Evolutionary conservation across 2,888 invertebrate species (phyloP).

Genomic region (Dolichomitus sp.): DNA sequence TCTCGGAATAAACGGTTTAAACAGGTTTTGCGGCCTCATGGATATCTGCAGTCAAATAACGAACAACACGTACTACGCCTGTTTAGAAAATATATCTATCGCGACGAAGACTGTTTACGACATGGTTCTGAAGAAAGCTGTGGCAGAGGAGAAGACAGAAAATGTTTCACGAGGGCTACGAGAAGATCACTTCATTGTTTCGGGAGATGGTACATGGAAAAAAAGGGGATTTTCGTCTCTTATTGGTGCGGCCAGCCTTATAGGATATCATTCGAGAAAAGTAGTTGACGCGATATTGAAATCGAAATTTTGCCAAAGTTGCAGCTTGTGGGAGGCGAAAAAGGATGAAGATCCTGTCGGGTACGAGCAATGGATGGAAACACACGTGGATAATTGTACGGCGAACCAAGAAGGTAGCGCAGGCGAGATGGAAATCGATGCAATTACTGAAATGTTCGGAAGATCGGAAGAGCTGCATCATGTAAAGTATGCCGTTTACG

Average conservation of each 20-base stretch:
- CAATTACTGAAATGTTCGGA: constrained; percentile 59
- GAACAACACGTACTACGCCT: too few species aligned
- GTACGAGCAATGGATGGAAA: constrained; percentile 29
- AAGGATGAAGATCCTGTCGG: constrained; percentile 36
- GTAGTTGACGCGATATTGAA: background rate
- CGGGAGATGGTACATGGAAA: constrained; percentile 19
- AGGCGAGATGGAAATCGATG: constrained; percentile 59
- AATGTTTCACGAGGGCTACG: too few species aligned
- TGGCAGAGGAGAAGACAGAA: too few species aligned
- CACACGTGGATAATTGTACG: constrained; percentile 45
- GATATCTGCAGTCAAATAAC: constrained; percentile 36
- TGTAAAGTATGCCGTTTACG: constrained; percentile 51
- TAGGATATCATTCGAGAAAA: constrained; percentile 34
- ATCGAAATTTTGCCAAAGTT: constrained; percentile 32
- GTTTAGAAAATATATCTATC: constrained; percentile 42
- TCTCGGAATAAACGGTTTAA: constrained; percentile 69
- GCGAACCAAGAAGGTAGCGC: constrained; percentile 51
- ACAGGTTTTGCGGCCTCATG: constrained; percentile 70
- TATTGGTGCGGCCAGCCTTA: constrained; percentile 17
- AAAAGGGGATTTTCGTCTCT: constrained; percentile 58
- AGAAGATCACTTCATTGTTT: too few species aligned
- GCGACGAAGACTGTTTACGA: background rate
- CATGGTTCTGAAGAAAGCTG: too few species aligned
- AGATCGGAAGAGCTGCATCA: constrained; percentile 56
- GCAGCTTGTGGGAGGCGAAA: constrained; percentile 48